Conservation (phyloP, 2,797 vertebrate genomes). For the Melanotaenia pygmaea region DNA sequence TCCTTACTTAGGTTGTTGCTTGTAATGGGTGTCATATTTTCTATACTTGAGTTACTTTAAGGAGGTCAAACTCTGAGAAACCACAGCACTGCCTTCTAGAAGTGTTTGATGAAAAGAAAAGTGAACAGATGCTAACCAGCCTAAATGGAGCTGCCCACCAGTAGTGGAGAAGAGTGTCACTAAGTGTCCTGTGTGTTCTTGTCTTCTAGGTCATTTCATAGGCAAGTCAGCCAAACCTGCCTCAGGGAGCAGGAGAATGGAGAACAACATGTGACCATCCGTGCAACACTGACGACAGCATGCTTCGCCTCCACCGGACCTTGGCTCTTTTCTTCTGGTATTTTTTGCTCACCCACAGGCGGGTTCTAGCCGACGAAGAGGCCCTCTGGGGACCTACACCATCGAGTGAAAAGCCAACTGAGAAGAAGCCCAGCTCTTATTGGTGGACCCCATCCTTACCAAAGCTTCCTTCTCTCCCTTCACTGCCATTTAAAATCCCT, state of each 20-base stretch:
- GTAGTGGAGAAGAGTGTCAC: slow-evolving; percentile 64
- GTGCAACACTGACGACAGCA: slow-evolving; percentile 73
- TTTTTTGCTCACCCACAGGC: slow-evolving; percentile 59
- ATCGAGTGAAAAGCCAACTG: slow-evolving; percentile 30
- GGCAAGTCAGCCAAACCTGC: slow-evolving; percentile 39
- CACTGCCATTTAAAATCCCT: slow-evolving; percentile 2
- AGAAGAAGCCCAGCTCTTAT: slow-evolving; percentile 26
- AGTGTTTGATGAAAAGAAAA: slow-evolving; percentile 32
- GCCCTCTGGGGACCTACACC: slow-evolving; percentile 52
- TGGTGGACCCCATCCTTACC: slow-evolving; percentile 40
- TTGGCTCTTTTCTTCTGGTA: slow-evolving; percentile 72
- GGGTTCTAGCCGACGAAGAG: slow-evolving; percentile 63
- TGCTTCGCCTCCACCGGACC: slow-evolving; percentile 74
- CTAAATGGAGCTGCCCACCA: slow-evolving; percentile 32
- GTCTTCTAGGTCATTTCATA: slow-evolving; percentile 69
- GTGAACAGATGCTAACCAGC: slow-evolving; percentile 39
- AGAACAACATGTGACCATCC: slow-evolving; percentile 79
- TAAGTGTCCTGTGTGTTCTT: slow-evolving; percentile 60
- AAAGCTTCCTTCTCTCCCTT: slow-evolving; percentile 31
- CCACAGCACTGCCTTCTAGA: slow-evolving; percentile 13
- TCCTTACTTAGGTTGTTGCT: slow-evolving; percentile 48
- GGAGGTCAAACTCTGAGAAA: slow-evolving; percentile 45
- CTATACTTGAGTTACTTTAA: slow-evolving; percentile 46
- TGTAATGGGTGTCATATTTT: slow-evolving; percentile 48
- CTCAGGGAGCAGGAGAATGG: slow-evolving; percentile 62